Evolutionary conservation across 1,140 invertebrate genomes (phyloP), one percentile per base, ranked within the genome.

Genomic region (Aphelinus certus): DNA sequence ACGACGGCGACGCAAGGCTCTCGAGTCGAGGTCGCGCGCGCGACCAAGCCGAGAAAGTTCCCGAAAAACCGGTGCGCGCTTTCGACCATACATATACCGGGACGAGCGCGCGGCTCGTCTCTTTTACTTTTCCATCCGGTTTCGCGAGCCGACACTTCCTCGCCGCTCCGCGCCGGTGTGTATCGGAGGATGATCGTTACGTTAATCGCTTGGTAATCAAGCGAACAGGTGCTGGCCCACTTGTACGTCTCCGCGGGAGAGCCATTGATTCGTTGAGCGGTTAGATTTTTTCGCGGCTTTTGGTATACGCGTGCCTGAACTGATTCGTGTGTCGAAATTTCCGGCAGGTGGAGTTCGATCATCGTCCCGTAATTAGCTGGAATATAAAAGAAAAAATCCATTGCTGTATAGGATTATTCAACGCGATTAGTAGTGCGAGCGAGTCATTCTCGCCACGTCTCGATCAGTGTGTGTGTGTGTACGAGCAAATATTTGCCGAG

Each of bases 31-130:
- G 71, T 79, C 57, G 76, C 78, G 77, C 9, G 4, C 61, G 61
- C 10, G 61, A 10, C 61, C n/a, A 77, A 77, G 74, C 75, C 78
- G 78, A 77, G 80, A 81, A 81, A 81, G 78, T 79, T 66, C 72
- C 62, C 66, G 60, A 58, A 64, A 79, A 79, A 79, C 77, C 77
- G 77, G 76, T 78, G 71, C 76, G 74, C 76, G 77, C 80, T 79
- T 81, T 79, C 80, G 64, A 73, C 26, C 26, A 26, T 26, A 26
- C 26, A 26, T 26, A 26, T 26, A 26, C 26, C 26, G 56, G 60
- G 43, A 78, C 51, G 74, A 76, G 68, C 68, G 68, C 56, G 46
- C 68, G 46, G 56, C 10, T 7, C 61, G 46, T 3, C 5, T 60
- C 2, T 63, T 60, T 26, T 63, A 49, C 70, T 72, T 61, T 63